These are phyloP conservation scores for Melieria crassipennis DNA, from an alignment of 2,888 invertebrate genomes.

Conservation along the genomic window DNA sequence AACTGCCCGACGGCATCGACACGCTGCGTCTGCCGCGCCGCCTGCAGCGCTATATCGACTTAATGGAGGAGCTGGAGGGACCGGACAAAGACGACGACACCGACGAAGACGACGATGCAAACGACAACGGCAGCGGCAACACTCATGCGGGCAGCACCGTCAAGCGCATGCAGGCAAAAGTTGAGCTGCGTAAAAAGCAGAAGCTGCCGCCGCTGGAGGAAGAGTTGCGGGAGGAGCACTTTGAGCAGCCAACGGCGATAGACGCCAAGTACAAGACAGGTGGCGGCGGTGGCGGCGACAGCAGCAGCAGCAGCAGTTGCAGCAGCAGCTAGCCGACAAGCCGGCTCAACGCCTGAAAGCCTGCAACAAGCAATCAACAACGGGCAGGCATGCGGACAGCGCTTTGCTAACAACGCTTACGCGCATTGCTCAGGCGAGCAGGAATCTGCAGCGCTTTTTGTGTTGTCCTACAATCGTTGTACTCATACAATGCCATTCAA, in stretches of 20 bases:
- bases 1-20: conserved; percentile 79
- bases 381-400: too few relatives aligned
- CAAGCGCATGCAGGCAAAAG: conserved; percentile 29
- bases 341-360: too few relatives aligned
- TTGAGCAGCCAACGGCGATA: conserved; percentile 13
- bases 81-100: conserved; percentile 33
- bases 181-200: conserved; percentile 1
- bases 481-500: too few relatives aligned
- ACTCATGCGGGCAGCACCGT: background rate
- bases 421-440: too few relatives aligned
- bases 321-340: conserved; percentile 1
- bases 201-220: conserved; percentile 6
- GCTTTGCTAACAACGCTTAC: too few relatives aligned
- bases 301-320: conserved; percentile 13
- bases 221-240: conserved; percentile 5
- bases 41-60: conserved; percentile 77
- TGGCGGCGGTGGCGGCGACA: conserved; percentile 7
- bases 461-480: too few relatives aligned
- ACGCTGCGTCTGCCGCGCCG: conserved; percentile 74
- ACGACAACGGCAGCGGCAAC: conserved; percentile 26
- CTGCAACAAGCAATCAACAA: too few relatives aligned
- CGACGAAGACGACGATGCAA: background rate
- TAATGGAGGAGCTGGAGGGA: conserved; percentile 71
- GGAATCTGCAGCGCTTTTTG: too few relatives aligned
- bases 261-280: conserved; percentile 14